Percentiles rank a stretch among this genome's conserved stretches.
Evolutionary conservation across 2,888 invertebrate species (phyloP).

Genomic region (Drosophila yooni): DNA sequence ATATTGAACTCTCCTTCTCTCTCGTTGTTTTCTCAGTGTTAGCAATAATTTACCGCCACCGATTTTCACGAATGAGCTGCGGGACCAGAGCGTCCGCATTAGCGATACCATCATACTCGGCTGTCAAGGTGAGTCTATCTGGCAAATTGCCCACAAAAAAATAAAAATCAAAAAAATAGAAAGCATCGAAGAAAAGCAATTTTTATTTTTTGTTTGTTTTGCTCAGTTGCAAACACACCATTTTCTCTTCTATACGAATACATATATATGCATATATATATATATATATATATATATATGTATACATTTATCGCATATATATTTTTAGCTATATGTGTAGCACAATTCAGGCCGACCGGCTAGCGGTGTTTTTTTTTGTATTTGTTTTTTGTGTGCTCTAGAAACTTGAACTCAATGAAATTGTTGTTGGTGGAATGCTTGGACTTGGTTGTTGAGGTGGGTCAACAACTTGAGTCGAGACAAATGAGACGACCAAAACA

Average conservation of each 20-base stretch:
- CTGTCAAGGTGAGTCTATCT: slow-evolving; percentile 88
- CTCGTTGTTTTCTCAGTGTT: slow-evolving; percentile 58
- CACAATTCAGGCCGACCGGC: slow-evolving; percentile 50
- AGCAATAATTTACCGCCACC: slow-evolving; percentile 88
- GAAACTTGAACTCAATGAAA: slow-evolving; percentile 83
- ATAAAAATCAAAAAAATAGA: slow-evolving; percentile 12
- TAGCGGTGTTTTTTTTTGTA: slow-evolving; percentile 52
- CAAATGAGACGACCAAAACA: slow-evolving; percentile 75
- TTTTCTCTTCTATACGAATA: slow-evolving; percentile 13
- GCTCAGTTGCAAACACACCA: slow-evolving; percentile 25
- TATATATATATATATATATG: slow-evolving; percentile 18
- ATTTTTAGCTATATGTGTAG: slow-evolving; percentile 24
- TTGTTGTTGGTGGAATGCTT: slow-evolving; percentile 61
- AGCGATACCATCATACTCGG: slow-evolving; percentile 90
- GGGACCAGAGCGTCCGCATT: slow-evolving; percentile 91
- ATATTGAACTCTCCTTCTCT: not conserved
- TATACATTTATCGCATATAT: slow-evolving; percentile 17
- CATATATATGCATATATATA: not conserved
- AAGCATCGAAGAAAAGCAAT: slow-evolving; percentile 7
- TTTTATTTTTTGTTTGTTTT: slow-evolving; percentile 56
- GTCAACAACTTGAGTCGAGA: slow-evolving; percentile 70
- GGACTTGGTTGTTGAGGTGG: slow-evolving; percentile 76
- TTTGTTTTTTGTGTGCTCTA: slow-evolving; percentile 64
- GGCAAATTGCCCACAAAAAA: slow-evolving; percentile 69
- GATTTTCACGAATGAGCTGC: slow-evolving; percentile 91